Evolutionary conservation across 1,140 invertebrate species (phyloP).

Genomic region (Wiebesia pumilae): DNA sequence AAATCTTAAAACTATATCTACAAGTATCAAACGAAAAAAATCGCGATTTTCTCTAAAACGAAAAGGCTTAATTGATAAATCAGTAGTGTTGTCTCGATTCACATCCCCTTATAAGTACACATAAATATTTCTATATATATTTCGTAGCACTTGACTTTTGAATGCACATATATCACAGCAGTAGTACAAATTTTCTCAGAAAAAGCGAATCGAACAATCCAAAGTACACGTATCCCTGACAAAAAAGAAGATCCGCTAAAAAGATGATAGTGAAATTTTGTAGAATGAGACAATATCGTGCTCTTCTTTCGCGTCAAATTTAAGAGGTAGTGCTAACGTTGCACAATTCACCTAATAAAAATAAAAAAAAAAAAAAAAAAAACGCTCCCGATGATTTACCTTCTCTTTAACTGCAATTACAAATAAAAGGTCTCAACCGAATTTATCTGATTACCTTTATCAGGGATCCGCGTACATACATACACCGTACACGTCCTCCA

Average conservation of each 20-base stretch:
- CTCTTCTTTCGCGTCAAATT: too few relatives aligned
- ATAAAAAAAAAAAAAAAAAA: too few relatives aligned
- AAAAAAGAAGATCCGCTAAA: conserved; percentile 12
- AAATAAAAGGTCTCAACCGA: not conserved
- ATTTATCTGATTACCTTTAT: not conserved
- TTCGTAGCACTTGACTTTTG: conserved; percentile 50
- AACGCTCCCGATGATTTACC: too few relatives aligned
- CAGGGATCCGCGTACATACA: not conserved
- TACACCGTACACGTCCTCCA: not conserved
- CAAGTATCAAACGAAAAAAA: conserved; percentile 11
- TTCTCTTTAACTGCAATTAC: not conserved
- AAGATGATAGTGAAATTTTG: not conserved
- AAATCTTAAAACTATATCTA: conserved; percentile 28
- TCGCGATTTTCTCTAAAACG: not conserved
- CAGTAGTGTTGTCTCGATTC: not conserved
- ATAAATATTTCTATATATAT: conserved; percentile 34
- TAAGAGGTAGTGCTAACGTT: too few relatives aligned
- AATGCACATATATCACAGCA: conserved; percentile 58
- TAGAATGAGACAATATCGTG: not conserved
- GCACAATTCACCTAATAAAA: too few relatives aligned
- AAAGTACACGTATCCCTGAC: conserved; percentile 32
- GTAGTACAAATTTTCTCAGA: conserved; percentile 47
- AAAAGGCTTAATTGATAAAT: conserved; percentile 22
- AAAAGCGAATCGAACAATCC: conserved; percentile 46
- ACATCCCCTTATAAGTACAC: conserved; percentile 40